phyloP scores from a whole-genome alignment of 2,113 vertebrate species.

The Puma concolor region DNA sequence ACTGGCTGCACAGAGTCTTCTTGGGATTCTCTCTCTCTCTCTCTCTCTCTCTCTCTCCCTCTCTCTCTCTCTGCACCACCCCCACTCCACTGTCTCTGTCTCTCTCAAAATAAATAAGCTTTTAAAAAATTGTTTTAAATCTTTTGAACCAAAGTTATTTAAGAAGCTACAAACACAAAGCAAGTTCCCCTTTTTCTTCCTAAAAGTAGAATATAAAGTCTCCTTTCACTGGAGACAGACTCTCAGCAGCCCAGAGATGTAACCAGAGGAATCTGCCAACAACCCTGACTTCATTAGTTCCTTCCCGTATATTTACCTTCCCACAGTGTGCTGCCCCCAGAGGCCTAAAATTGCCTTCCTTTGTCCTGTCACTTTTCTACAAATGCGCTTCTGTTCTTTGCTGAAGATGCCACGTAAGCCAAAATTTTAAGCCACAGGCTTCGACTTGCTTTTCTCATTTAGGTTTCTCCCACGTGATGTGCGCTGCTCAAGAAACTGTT shows the following conservation, averaged over 20 bases:
- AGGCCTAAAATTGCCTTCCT: not conserved
- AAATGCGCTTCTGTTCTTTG: not conserved
- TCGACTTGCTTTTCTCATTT: not conserved
- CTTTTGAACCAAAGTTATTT: not conserved
- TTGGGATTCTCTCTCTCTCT: no score
- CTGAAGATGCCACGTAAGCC: not conserved
- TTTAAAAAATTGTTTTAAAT: not conserved
- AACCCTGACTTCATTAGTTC: not conserved
- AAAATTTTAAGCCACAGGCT: not conserved
- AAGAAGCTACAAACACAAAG: not conserved
- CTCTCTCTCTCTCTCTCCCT: no score
- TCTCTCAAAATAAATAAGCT: no score
- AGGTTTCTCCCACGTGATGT: not conserved
- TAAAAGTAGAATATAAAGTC: not conserved
- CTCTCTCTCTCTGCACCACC: no score
- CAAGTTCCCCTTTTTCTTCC: not conserved
- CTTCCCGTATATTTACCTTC: no score
- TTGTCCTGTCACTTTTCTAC: not conserved
- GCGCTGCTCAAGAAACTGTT: not conserved
- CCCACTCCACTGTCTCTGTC: no score
- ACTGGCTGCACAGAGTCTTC: no score
- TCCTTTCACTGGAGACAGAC: not conserved
- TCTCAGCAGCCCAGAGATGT: not conserved
- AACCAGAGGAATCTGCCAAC: not conserved
- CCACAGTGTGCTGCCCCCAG: not conserved